A percentile compares a stretch with the other conserved stretches of the same genome.
Conservation (phyloP, 1,140 invertebrate species). For the Papilio aristodemus region DNA sequence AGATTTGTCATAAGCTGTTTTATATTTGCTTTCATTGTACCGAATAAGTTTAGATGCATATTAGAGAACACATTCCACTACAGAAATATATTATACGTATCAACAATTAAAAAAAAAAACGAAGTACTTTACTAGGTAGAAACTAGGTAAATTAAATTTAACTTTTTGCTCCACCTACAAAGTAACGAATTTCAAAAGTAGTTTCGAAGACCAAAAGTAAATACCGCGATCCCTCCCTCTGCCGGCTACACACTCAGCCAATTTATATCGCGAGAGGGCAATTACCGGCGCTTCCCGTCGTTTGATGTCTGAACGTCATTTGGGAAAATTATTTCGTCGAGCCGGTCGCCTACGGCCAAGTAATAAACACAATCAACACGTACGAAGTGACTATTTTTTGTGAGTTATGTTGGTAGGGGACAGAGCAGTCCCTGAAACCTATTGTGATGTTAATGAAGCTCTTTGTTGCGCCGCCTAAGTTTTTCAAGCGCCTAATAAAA, state of each 20-base stretch:
- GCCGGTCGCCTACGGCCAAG: constrained; percentile 45
- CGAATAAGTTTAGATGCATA: too few species aligned
- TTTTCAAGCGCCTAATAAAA: constrained; percentile 14
- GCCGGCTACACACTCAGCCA: constrained; percentile 65
- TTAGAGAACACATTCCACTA: too few species aligned
- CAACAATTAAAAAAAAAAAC: neutral
- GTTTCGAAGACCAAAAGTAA: constrained; percentile 18
- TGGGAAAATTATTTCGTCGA: constrained; percentile 63
- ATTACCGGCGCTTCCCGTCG: constrained; percentile 62
- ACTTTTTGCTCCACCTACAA: neutral
- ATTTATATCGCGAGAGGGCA: constrained; percentile 69
- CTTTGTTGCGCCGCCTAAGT: constrained; percentile 3
- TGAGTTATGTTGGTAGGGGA: constrained; percentile 36
- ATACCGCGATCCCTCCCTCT: constrained; percentile 47
- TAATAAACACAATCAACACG: constrained; percentile 40
- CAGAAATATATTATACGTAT: too few species aligned
- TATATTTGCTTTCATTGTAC: too few species aligned
- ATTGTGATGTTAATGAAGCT: constrained; percentile 22
- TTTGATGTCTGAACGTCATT: constrained; percentile 66
- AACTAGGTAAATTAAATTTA: neutral
- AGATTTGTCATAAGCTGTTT: too few species aligned
- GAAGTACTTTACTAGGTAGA: neutral
- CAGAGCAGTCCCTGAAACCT: neutral
- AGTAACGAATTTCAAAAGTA: neutral
- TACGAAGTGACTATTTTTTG: constrained; percentile 28